Evolutionary conservation across 2,113 vertebrate species (phyloP).

Genomic region (Tricholaema leucomelas): DNA sequence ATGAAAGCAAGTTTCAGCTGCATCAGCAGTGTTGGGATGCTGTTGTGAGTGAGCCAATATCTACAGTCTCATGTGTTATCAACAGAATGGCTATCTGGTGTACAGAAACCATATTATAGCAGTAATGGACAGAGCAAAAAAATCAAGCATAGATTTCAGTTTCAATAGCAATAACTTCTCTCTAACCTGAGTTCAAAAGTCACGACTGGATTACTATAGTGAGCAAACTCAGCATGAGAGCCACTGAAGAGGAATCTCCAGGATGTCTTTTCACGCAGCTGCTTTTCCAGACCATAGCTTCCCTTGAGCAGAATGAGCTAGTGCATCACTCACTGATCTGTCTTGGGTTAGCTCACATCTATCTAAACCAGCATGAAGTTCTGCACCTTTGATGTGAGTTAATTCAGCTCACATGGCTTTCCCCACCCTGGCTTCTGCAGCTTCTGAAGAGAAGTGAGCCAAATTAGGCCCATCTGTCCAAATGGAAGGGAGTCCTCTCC

Average conservation of each 20-base stretch:
- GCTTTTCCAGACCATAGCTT: constrained; percentile 3
- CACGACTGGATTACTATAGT: not conserved
- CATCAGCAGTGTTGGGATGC: not conserved
- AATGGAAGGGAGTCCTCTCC: constrained; percentile 44
- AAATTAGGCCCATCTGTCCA: constrained; percentile 74
- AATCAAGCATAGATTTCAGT: not conserved
- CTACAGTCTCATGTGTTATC: not conserved
- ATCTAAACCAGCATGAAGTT: constrained; percentile 52
- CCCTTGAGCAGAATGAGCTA: constrained; percentile 8
- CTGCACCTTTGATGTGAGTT: constrained; percentile 70
- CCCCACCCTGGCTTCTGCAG: constrained; percentile 38
- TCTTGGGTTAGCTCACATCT: constrained; percentile 48
- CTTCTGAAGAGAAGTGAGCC: constrained; percentile 24
- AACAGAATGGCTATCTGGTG: not conserved
- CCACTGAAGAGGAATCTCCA: not conserved
- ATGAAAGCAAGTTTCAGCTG: not conserved
- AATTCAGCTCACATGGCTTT: constrained; percentile 65
- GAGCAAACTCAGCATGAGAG: not conserved
- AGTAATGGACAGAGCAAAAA: not conserved
- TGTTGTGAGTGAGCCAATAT: not conserved
- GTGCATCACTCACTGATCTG: constrained; percentile 2
- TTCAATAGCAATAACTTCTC: not conserved
- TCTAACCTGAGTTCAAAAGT: not conserved
- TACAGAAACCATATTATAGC: not conserved
- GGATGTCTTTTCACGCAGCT: not conserved